Percentiles rank a stretch among this genome's conserved stretches.
Evolutionary conservation across 2,113 vertebrate species (phyloP).

Genomic region (Mola mola): DNA sequence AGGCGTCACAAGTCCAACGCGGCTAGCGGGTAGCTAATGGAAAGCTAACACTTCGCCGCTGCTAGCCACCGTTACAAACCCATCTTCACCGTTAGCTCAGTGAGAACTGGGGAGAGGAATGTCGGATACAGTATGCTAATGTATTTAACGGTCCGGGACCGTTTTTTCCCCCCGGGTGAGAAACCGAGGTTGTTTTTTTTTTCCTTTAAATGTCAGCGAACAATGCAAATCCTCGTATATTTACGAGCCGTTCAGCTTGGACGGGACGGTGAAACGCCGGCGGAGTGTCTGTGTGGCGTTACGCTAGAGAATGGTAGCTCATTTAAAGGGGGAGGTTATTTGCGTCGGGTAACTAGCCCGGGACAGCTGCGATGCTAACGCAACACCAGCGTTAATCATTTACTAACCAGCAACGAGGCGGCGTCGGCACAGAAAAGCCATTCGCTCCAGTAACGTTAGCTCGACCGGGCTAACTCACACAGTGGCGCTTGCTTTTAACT

Average conservation of each 20-base stretch:
- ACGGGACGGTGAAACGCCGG: slow-evolving; percentile 52
- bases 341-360: too few species aligned
- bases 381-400: background rate
- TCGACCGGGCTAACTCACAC: slow-evolving; percentile 22
- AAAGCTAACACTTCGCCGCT: slow-evolving; percentile 55
- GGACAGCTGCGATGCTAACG: background rate
- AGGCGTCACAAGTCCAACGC: slow-evolving; percentile 43
- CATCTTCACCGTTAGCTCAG: slow-evolving; percentile 8
- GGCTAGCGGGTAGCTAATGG: slow-evolving; percentile 51
- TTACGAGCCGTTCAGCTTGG: slow-evolving; percentile 15
- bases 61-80: slow-evolving; percentile 37
- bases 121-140: accelerated
- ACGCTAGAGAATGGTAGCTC: slow-evolving; percentile 2
- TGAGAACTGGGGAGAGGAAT: background rate
- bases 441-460: slow-evolving; percentile 1
- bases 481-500: slow-evolving; percentile 43
- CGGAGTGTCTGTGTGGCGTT: slow-evolving; percentile 7
- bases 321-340: background rate
- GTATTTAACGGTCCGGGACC: background rate
- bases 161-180: background rate
- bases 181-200: background rate
- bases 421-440: slow-evolving; percentile 4
- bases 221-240: slow-evolving; percentile 29
- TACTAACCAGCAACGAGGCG: background rate
- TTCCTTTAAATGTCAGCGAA: background rate